Evolutionary conservation across 2,888 invertebrate genomes (phyloP).

Genomic region (Scaptomyza caliginosa): DNA sequence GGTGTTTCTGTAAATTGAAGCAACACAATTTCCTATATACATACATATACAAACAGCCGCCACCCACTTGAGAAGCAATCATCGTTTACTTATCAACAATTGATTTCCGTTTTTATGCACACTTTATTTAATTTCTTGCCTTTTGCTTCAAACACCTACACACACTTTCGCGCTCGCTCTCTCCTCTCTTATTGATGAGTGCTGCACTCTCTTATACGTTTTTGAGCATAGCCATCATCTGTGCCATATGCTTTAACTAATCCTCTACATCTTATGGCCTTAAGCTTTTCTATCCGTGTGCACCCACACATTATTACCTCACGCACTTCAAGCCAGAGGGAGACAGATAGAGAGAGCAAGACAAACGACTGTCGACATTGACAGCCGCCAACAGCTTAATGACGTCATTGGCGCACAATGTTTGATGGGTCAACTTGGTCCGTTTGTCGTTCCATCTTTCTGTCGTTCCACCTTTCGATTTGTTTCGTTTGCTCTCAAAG

Average conservation of each 20-base stretch:
- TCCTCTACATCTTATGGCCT: constrained; percentile 31
- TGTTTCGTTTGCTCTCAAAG: constrained; percentile 10
- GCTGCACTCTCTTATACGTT: neutral
- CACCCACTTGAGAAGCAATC: constrained; percentile 21
- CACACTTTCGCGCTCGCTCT: neutral
- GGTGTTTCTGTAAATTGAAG: constrained; percentile 24
- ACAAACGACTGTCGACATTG: constrained; percentile 30
- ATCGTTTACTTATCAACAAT: constrained; percentile 49
- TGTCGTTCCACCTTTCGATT: constrained; percentile 8
- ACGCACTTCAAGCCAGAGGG: constrained; percentile 5
- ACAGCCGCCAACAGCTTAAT: constrained; percentile 66
- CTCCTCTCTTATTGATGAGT: neutral
- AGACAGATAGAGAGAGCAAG: neutral
- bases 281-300: constrained; percentile 19
- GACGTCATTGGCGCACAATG: constrained; percentile 62
- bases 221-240: neutral
- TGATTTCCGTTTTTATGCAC: constrained; percentile 51
- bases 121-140: constrained; percentile 28
- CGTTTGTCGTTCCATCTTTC: constrained; percentile 26
- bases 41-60: neutral
- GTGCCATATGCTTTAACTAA: constrained; percentile 30
- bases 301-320: constrained; percentile 43
- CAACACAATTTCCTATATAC: constrained; percentile 21
- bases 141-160: constrained; percentile 7
- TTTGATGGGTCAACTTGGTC: constrained; percentile 66